These are phyloP conservation scores for Gymnogyps californianus DNA, from an alignment of 2,113 vertebrate species.

Conservation along the genomic window DNA sequence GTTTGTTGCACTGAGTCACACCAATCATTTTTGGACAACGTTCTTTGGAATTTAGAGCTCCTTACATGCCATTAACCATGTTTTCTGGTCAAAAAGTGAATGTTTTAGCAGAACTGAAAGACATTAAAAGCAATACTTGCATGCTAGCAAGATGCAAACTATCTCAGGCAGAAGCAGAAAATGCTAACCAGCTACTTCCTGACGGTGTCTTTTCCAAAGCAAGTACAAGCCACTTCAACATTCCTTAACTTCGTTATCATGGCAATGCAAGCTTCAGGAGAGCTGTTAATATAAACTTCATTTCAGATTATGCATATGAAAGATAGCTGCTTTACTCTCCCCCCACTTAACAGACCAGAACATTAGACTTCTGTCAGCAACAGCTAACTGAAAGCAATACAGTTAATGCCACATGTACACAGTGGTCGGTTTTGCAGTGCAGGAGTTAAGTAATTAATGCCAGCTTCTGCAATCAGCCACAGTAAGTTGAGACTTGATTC, in stretches of 20 bases:
- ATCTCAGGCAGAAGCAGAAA: background rate
- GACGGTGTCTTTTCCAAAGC: background rate
- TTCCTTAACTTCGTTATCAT: background rate
- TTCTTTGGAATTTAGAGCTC: background rate
- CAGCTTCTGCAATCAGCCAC: background rate
- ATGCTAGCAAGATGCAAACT: background rate
- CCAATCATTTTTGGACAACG: background rate
- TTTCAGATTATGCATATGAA: background rate
- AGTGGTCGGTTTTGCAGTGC: background rate
- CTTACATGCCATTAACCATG: background rate
- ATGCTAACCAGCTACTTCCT: background rate
- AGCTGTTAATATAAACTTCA: background rate
- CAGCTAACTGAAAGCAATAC: background rate
- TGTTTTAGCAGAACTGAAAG: background rate
- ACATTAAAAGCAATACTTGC: background rate
- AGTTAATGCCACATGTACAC: background rate
- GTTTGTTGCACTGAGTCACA: background rate
- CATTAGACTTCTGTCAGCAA: background rate
- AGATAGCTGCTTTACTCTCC: background rate
- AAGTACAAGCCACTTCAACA: background rate
- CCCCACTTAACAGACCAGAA: background rate
- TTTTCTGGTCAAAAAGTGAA: background rate
- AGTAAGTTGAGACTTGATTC: accelerated
- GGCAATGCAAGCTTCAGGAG: background rate
- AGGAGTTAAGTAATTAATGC: background rate